Percentiles rank a stretch among this genome's conserved stretches.
Evolutionary conservation across 1,140 invertebrate species (phyloP).

Genomic region (Zaprionus vittiger): DNA sequence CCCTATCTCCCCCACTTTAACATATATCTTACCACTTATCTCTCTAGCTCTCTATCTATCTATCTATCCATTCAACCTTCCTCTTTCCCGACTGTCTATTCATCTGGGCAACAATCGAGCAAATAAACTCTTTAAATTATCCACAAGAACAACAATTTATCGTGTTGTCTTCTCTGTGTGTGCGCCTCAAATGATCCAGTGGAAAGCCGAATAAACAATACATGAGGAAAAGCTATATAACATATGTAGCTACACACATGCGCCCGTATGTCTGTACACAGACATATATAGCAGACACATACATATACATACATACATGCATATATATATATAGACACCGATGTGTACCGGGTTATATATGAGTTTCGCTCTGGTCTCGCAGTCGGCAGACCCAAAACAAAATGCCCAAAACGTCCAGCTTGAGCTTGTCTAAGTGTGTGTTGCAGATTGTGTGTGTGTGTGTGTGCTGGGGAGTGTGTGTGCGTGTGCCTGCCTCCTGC

Average conservation of each 20-base stretch:
- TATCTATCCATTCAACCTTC: not conserved
- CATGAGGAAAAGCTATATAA: slow-evolving; percentile 21
- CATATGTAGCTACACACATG: slow-evolving; percentile 17
- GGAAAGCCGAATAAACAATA: slow-evolving; percentile 33
- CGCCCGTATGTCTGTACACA: slow-evolving; percentile 3
- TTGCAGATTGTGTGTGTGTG: not conserved
- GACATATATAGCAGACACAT: not conserved
- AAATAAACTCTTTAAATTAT: slow-evolving; percentile 43
- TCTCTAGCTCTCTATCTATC: not conserved
- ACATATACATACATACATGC: not conserved
- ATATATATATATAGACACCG: not conserved
- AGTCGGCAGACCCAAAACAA: slow-evolving; percentile 41
- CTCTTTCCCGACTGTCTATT: not conserved
- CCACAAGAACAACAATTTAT: slow-evolving; percentile 33
- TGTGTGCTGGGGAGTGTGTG: not conserved
- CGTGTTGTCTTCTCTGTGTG: slow-evolving; percentile 17
- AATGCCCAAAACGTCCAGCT: slow-evolving; percentile 43
- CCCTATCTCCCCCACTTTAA: not conserved
- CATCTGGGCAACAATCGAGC: slow-evolving; percentile 1
- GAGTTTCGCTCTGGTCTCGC: not conserved
- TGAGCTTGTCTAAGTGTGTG: not conserved
- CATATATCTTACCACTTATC: not conserved
- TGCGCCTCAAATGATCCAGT: slow-evolving; percentile 40
- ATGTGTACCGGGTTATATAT: slow-evolving; percentile 12
- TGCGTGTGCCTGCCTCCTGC: slow-evolving; percentile 7